Evolutionary conservation across 2,888 invertebrate species (phyloP).

Genomic region (Andrena minutula): DNA sequence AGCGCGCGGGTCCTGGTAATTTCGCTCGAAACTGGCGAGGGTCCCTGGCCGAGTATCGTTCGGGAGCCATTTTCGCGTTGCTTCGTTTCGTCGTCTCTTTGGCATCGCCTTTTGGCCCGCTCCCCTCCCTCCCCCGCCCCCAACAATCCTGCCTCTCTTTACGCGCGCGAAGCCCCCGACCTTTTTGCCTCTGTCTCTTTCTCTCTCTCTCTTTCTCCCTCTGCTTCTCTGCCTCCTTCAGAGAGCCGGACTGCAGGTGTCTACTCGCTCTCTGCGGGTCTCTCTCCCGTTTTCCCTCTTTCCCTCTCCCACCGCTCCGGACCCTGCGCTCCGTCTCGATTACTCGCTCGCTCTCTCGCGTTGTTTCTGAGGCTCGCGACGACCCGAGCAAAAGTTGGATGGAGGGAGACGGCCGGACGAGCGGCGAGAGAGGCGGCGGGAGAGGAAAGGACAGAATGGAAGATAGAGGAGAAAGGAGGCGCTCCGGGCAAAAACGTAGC

Average conservation of each 20-base stretch:
- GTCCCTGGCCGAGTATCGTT: constrained; percentile 70
- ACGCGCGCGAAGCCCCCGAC: constrained; percentile 52
- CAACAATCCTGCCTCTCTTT: constrained; percentile 52
- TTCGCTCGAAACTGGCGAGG: constrained; percentile 72
- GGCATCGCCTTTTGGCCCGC: constrained; percentile 71
- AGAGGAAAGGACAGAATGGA: constrained; percentile 24
- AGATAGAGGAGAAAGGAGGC: constrained; percentile 30
- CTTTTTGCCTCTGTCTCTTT: constrained; percentile 40
- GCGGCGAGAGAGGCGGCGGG: not conserved
- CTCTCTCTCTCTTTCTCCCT: constrained; percentile 32
- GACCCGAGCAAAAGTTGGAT: constrained; percentile 25
- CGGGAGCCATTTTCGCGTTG: constrained; percentile 75
- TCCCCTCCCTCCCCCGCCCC: constrained; percentile 12
- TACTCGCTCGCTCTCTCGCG: constrained; percentile 37
- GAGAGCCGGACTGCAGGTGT: constrained; percentile 64
- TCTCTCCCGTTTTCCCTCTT: constrained; percentile 35
- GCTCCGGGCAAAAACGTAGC: constrained; percentile 74
- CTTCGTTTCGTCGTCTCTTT: constrained; percentile 75
- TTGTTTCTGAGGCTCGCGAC: constrained; percentile 47
- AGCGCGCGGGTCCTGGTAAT: constrained; percentile 60
- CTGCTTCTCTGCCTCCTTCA: constrained; percentile 27
- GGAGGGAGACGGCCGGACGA: constrained; percentile 1
- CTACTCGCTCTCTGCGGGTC: constrained; percentile 54
- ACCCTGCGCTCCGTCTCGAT: not conserved
- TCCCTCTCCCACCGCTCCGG: constrained; percentile 16